Evolutionary conservation across 2,888 invertebrate genomes (phyloP), one percentile per base, ranked within the genome.

Genomic region (Ferdinandea cuprea): DNA sequence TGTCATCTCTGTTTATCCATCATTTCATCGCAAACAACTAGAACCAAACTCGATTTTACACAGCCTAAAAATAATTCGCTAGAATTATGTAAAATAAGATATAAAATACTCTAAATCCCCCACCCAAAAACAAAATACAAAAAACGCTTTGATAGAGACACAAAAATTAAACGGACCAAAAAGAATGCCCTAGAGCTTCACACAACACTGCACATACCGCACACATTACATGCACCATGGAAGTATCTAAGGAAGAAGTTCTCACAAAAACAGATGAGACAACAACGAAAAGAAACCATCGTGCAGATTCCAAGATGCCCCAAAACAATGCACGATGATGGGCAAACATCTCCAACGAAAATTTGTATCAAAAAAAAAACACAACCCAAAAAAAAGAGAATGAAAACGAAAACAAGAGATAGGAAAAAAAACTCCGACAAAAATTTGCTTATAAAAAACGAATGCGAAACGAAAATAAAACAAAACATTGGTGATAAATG

Each of bases 181-280:
- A 84, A 86, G 83, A 86, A 86, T 86, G 85, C 85, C 85, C 85
- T 85, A 86, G 85, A 86, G 85, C 80, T 85, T 86, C 85, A 85
- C 83, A 84, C 83, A 80, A 81, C 72, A 79, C 52, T 85, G 85
- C 81, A 65, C 79, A 74, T 21, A 63, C 4, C 59, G 25, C 21
- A 17, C 8, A 58, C 50, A 44, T 35, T 25, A 46, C 15, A 30
- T 3, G 13, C 5, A 13, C 35, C 11, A 35, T 17, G 15, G 42
- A 3, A 17, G 30, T 28, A 37, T 17, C 50, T 46, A 58, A 37
- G 52, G 77, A 68, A 78, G 73, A 83, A 68, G 61, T 83, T 83
- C 78, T 83, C 83, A 74, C 56, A 79, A 68, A 73, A 59, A 42
- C 19, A 71, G 21, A 58, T 44, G 30, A 68, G 42, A 56, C 25